A percentile compares a stretch with the other conserved stretches of the same genome.
Evolutionary conservation across 2,113 vertebrate species (phyloP).

Genomic region (Leiothrix lutea): DNA sequence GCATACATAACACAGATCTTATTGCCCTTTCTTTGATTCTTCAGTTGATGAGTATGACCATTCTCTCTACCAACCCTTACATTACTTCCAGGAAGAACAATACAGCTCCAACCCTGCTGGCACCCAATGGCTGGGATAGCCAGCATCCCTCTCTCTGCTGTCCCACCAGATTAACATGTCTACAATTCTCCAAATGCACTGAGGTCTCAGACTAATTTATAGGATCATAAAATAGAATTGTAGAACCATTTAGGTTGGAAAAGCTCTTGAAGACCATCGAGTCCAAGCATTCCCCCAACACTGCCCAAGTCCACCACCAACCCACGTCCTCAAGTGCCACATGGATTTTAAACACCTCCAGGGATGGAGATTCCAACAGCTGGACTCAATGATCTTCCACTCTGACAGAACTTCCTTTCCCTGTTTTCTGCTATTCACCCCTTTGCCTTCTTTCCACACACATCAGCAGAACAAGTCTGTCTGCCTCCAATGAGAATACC

Average conservation of each 20-base stretch:
- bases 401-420: not conserved
- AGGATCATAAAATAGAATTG: not conserved
- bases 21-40: not conserved
- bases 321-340: not conserved
- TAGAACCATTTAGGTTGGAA: not conserved
- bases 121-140: not conserved
- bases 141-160: not conserved
- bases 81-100: not conserved
- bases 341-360: not conserved
- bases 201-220: not conserved
- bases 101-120: not conserved
- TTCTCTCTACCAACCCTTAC: not conserved
- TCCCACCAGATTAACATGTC: not conserved
- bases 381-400: not conserved
- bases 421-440: not conserved
- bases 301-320: not conserved
- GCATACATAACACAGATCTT: no score
- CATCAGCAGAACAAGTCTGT: not conserved
- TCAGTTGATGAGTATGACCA: not conserved
- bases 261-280: not conserved
- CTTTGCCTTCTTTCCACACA: not conserved
- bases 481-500: not conserved
- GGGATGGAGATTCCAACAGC: not conserved
- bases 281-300: not conserved
- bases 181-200: not conserved